Percentiles rank a stretch among this genome's conserved stretches.
Evolutionary conservation across 2,797 vertebrate genomes (phyloP).

Genomic region (Pitangus sulphuratus): DNA sequence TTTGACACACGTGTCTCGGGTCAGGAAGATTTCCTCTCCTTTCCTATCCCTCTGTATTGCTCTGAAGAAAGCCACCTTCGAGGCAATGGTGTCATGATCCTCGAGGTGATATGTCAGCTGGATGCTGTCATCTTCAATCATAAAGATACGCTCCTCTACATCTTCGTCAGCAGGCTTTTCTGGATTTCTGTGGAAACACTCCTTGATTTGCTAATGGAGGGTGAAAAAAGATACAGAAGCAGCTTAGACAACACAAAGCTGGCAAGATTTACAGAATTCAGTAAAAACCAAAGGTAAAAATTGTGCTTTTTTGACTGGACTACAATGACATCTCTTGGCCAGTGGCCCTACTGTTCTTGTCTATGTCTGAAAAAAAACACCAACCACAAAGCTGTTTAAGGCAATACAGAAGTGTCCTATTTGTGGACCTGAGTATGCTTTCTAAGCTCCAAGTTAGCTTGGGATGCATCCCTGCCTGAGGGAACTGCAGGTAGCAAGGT

Average conservation of each 20-base stretch:
- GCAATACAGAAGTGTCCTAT: not conserved
- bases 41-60: slow-evolving; percentile 59
- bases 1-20: slow-evolving; percentile 74
- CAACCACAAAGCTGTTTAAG: not conserved
- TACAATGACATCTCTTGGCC: not conserved
- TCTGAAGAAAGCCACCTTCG: slow-evolving; percentile 79
- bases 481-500: not conserved
- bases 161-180: slow-evolving; percentile 78
- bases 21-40: slow-evolving; percentile 71
- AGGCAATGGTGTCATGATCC: slow-evolving; percentile 74
- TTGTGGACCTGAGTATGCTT: not conserved
- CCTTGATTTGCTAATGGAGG: slow-evolving; percentile 79
- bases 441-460: not conserved
- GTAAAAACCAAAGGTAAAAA: not conserved
- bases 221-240: not conserved
- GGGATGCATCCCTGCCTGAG: not conserved
- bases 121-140: slow-evolving; percentile 74
- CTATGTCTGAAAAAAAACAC: not conserved
- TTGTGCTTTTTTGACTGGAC: not conserved
- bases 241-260: not conserved
- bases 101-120: slow-evolving; percentile 81
- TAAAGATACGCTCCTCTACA: slow-evolving; percentile 79
- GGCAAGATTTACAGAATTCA: not conserved
- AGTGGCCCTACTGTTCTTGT: not conserved
- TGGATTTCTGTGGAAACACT: slow-evolving; percentile 79